phyloP scores from a whole-genome alignment of 92 coral and sea anemone genomes.

The Ricordea florida region DNA sequence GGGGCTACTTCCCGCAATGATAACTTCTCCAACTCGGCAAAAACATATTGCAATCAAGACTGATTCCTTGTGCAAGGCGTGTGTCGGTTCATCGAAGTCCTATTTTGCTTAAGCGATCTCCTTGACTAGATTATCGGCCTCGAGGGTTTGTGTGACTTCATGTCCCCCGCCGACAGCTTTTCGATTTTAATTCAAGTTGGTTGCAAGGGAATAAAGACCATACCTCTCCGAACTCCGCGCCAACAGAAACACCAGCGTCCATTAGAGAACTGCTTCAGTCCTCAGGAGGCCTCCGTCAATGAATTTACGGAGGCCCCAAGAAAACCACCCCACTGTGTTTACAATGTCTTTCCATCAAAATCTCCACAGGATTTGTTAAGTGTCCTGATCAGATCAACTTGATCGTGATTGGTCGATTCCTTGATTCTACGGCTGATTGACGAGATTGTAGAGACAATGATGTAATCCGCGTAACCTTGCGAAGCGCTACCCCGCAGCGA shows the following conservation, averaged over 20 bases:
- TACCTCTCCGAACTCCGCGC: constrained; percentile 55
- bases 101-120: too few relatives aligned
- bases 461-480: background rate
- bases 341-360: constrained; percentile 26
- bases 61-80: background rate
- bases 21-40: background rate
- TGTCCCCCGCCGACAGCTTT: background rate
- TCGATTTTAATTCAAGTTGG: background rate
- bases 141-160: background rate
- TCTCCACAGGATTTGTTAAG: constrained; percentile 29
- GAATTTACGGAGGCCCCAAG: constrained; percentile 28
- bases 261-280: constrained; percentile 12
- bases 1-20: background rate
- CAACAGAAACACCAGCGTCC: constrained; percentile 62
- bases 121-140: background rate
- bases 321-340: background rate
- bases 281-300: constrained; percentile 18
- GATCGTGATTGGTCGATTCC: constrained; percentile 46
- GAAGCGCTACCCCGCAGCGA: background rate
- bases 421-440: constrained; percentile 10
- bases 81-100: too few relatives aligned
- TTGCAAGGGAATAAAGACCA: background rate
- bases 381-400: constrained; percentile 59
- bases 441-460: constrained; percentile 38
- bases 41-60: background rate